A percentile compares a stretch with the other conserved stretches of the same genome.
Evolutionary conservation across 2,888 invertebrate species (phyloP).

Genomic region (Cyaniris semiargus): DNA sequence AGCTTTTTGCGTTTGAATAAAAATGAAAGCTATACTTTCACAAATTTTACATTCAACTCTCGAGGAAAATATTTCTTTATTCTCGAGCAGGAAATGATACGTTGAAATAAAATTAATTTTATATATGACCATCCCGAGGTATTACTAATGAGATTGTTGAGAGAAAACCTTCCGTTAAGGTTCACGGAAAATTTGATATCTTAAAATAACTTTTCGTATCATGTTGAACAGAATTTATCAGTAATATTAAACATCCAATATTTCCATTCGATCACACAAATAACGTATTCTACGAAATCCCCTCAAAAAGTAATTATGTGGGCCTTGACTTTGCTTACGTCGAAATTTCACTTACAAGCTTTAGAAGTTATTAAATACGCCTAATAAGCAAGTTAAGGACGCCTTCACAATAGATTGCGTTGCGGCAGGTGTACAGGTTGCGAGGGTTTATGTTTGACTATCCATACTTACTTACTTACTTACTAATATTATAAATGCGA

Average conservation of each 20-base stretch:
- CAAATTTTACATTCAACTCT: background rate
- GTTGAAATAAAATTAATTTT: background rate
- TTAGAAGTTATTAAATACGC: constrained; percentile 3
- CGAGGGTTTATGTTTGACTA: too few relatives aligned
- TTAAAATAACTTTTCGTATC: constrained; percentile 6
- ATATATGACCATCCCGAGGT: background rate
- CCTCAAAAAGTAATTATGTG: background rate
- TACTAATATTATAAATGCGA: too few relatives aligned
- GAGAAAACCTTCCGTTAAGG: background rate
- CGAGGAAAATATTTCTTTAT: background rate
- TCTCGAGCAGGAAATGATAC: background rate
- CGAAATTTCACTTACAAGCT: background rate
- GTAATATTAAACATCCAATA: background rate
- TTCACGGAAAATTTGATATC: background rate
- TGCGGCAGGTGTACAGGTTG: background rate
- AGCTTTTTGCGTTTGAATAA: background rate
- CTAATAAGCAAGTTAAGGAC: background rate
- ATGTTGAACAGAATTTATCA: background rate
- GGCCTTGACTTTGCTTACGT: background rate
- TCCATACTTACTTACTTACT: too few relatives aligned
- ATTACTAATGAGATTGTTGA: background rate
- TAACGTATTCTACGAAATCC: background rate
- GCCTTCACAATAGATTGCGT: background rate
- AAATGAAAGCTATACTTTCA: background rate
- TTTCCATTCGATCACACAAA: background rate